These are phyloP conservation scores for Diploptera punctata DNA, from an alignment of 2,888 invertebrate species.

Conservation along the genomic window DNA sequence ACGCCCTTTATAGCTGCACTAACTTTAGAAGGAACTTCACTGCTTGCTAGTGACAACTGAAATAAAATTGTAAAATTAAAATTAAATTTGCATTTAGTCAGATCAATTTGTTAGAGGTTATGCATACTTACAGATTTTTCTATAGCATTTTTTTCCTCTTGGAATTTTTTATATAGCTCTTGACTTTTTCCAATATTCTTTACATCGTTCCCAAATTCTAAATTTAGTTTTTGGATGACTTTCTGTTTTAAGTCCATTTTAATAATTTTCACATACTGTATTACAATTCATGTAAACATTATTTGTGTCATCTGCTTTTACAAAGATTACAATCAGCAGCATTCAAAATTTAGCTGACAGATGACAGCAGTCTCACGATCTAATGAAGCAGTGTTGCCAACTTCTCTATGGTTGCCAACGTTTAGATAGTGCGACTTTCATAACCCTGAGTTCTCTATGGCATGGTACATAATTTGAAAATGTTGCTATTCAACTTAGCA, in stretches of 20 bases:
- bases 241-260: slow-evolving; percentile 51
- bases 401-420: no score
- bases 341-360: no score
- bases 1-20: slow-evolving; percentile 69
- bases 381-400: no score
- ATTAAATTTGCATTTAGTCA: slow-evolving; percentile 8
- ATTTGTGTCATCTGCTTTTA: no score
- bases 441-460: no score
- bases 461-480: no score
- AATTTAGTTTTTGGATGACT: slow-evolving; percentile 61
- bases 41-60: slow-evolving; percentile 68
- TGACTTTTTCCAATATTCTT: slow-evolving; percentile 61
- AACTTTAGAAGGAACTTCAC: slow-evolving; percentile 68
- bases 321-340: no score
- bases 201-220: slow-evolving; percentile 61
- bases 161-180: slow-evolving; percentile 55
- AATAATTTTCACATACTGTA: not conserved
- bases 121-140: slow-evolving; percentile 55
- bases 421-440: no score
- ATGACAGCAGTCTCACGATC: no score
- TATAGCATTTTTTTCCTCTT: slow-evolving; percentile 55
- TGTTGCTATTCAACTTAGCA: no score
- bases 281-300: no score
- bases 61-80: slow-evolving; percentile 44
- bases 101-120: slow-evolving; percentile 24